Evolutionary conservation across 2,797 vertebrate genomes (phyloP), one percentile per base, ranked within the genome.

Genomic region (Acanthurus lineatus): DNA sequence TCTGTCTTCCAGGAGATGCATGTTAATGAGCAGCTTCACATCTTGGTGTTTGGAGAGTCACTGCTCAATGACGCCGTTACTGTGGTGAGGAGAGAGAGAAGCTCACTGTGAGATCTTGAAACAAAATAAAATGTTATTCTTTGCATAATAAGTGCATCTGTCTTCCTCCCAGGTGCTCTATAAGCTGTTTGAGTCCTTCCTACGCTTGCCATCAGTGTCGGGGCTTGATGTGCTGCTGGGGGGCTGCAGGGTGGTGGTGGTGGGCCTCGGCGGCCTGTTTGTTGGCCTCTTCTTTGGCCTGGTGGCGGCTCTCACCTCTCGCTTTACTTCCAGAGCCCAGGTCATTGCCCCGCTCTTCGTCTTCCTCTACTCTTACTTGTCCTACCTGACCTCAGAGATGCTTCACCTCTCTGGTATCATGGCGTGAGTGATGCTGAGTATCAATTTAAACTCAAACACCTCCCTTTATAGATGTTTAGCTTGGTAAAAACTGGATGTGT

Each of bases 1-100:
- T 96, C 96, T 0, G 95, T 97, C 51, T 97, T 97, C 8, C 96
- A 97, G 81, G 96, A 97, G 93, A 97, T 97, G 84, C 95, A 97
- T 0, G 96, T 97, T 44, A 97, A 97, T 0, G 96, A 97, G 54
- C 96, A 97, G 85, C 93, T 97, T 16, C 95, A 96, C 71, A 96
- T 97, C 79, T 69, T 97, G 89, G 95, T 97, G 70, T 97, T 97
- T 0, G 96, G 96, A 5, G 96, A 97, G 69, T 97, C 96, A 0
- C 91, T 97, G 64, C 95, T 97, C 71, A 97, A 97, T 0, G 96
- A 97, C 0, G 96, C 96, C 0, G 94, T 96, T 4, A 96, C 96
- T 0, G 96, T 97, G 93, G 95, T 97, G 86, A 95, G 95, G 19
- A 25, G 4, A 20, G 9, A 15, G 28, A 17, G 9, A 0, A 10